These are phyloP conservation scores for Asbolus verrucosus DNA, from an alignment of 1,140 invertebrate species.

Conservation along the genomic window DNA sequence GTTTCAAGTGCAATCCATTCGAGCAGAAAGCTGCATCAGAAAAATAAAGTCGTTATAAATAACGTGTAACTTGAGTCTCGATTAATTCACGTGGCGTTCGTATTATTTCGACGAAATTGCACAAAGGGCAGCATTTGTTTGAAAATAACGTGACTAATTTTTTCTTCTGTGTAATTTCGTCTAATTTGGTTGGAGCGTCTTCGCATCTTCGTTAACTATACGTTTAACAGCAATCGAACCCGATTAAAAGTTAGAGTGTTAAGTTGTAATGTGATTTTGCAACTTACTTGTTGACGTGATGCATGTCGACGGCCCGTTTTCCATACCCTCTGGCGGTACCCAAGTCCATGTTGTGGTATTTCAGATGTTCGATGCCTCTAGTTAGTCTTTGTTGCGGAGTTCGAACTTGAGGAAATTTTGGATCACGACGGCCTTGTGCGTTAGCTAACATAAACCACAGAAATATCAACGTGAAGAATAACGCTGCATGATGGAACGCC, in stretches of 20 bases:
- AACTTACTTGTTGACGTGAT: constrained; percentile 39
- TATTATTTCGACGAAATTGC: too few relatives aligned
- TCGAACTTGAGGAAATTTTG: constrained; percentile 16
- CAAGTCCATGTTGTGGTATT: constrained; percentile 37
- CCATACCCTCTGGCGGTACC: constrained; percentile 33
- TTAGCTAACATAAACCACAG: constrained; percentile 19
- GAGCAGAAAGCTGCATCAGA: constrained; percentile 30
- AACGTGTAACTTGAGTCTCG: neutral
- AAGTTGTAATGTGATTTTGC: constrained; percentile 18
- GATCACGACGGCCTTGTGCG: constrained; percentile 20
- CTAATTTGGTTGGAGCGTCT: too few relatives aligned
- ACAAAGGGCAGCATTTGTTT: too few relatives aligned
- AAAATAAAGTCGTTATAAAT: constrained; percentile 16
- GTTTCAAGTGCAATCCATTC: constrained; percentile 42
- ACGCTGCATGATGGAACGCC: constrained; percentile 37
- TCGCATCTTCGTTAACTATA: too few relatives aligned
- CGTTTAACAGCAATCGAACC: too few relatives aligned
- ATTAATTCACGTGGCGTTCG: constrained; percentile 12
- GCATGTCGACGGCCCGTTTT: constrained; percentile 31
- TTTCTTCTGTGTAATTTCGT: too few relatives aligned
- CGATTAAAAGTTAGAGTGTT: too few relatives aligned
- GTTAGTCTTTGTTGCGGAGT: constrained; percentile 31
- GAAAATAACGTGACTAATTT: too few relatives aligned
- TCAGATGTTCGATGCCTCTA: constrained; percentile 17
- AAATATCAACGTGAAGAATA: constrained; percentile 38